A percentile compares a stretch with the other conserved stretches of the same genome.
These are phyloP conservation scores for Trissoscelio sp. DNA, from an alignment of 2,888 invertebrate genomes.

Conservation along the genomic window DNA sequence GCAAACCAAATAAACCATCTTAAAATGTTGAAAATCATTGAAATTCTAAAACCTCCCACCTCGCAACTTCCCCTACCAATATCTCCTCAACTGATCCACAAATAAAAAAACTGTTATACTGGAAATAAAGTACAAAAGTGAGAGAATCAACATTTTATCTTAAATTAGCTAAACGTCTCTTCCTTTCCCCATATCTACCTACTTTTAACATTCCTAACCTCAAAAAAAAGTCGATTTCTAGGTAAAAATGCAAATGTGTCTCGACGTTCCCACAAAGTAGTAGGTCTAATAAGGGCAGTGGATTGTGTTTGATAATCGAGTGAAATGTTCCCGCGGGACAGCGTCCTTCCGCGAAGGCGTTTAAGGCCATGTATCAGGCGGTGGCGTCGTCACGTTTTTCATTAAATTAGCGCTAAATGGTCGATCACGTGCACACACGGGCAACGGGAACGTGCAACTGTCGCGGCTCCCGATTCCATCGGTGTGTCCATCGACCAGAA, in stretches of 20 bases:
- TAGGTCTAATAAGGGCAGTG: slow-evolving; percentile 5
- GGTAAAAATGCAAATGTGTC: slow-evolving; percentile 54
- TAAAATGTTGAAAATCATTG: no score
- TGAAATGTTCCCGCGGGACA: slow-evolving; percentile 63
- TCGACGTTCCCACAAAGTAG: slow-evolving; percentile 58
- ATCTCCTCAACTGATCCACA: no score
- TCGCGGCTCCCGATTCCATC: slow-evolving; percentile 67
- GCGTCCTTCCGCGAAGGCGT: slow-evolving; percentile 74
- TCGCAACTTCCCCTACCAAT: no score
- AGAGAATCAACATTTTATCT: slow-evolving; percentile 8
- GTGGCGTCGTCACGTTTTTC: slow-evolving; percentile 73
- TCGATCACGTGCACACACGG: slow-evolving; percentile 75
- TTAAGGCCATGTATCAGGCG: slow-evolving; percentile 55
- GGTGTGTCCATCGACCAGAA: slow-evolving; percentile 68
- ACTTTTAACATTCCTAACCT: slow-evolving; percentile 33
- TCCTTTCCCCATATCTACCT: not conserved
- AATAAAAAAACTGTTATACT: slow-evolving; percentile 31
- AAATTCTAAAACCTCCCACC: not conserved
- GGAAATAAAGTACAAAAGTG: slow-evolving; percentile 2
- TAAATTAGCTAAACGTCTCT: not conserved
- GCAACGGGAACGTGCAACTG: slow-evolving; percentile 71
- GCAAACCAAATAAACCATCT: no score
- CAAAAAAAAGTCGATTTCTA: slow-evolving; percentile 27
- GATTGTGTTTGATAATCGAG: slow-evolving; percentile 37
- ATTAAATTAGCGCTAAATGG: slow-evolving; percentile 81